Evolutionary conservation across 2,113 vertebrate species (phyloP).

Genomic region (Brienomyrus brachyistius): DNA sequence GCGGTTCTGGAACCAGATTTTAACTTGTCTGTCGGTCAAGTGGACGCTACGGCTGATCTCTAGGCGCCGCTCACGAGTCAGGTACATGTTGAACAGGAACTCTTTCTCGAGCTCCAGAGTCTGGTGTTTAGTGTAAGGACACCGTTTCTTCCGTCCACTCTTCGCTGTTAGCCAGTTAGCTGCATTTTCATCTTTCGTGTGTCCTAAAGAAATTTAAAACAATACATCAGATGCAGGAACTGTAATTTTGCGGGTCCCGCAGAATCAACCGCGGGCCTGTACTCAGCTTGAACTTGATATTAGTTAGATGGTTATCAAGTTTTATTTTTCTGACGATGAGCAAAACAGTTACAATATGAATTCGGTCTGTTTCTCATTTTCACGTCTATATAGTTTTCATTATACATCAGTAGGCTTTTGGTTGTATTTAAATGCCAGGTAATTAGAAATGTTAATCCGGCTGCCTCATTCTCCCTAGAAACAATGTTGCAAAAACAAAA

Average conservation of each 20-base stretch:
- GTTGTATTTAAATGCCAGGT: not conserved
- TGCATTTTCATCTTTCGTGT: conserved; percentile 76
- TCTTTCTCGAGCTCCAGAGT: conserved; percentile 99
- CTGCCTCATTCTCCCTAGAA: not conserved
- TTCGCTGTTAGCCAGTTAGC: conserved; percentile 97
- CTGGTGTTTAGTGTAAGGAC: conserved; percentile 97
- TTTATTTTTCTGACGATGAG: not conserved
- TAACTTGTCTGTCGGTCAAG: conserved; percentile 99
- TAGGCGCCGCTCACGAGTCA: conserved; percentile 96
- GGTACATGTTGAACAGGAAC: conserved; percentile 99
- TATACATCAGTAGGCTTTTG: too few species aligned
- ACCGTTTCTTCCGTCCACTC: conserved; percentile 96
- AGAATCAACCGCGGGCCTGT: not conserved
- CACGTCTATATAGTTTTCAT: not conserved
- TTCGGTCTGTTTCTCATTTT: not conserved
- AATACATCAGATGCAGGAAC: not conserved
- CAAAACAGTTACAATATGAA: not conserved
- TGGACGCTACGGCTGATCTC: conserved; percentile 98
- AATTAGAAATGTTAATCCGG: not conserved
- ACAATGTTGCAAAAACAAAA: not conserved
- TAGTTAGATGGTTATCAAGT: too few species aligned
- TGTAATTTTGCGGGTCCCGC: not conserved
- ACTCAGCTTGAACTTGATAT: conserved; percentile 10
- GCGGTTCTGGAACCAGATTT: conserved; percentile 99
- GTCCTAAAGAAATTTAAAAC: conserved; percentile 60